Evolutionary conservation across 2,797 vertebrate genomes (phyloP).

Genomic region (Limnodromus scolopaceus): DNA sequence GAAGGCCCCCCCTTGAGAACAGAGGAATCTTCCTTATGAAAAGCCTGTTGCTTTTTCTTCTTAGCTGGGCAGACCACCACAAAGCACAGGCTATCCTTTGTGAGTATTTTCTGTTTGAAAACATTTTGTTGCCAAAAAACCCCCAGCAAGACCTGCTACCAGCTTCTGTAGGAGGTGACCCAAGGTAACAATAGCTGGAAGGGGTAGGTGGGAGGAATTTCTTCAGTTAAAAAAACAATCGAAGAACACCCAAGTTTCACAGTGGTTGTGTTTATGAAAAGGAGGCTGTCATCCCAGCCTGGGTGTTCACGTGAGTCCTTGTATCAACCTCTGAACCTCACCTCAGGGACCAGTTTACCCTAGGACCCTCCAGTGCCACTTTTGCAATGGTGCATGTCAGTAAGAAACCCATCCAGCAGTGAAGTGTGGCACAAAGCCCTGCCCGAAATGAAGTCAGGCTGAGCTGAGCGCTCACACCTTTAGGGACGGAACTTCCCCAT

Average conservation of each 20-base stretch:
- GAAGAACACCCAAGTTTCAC: background rate
- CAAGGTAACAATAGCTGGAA: background rate
- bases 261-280: background rate
- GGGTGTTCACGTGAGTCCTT: rapidly evolving
- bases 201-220: background rate
- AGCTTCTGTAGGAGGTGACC: background rate
- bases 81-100: background rate
- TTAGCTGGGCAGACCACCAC: background rate
- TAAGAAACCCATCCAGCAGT: background rate
- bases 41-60: background rate
- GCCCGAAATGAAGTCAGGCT: background rate
- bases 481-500: rapidly evolving
- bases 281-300: background rate
- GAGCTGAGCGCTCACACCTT: background rate
- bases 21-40: background rate
- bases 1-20: background rate
- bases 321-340: background rate
- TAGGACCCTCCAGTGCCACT: background rate
- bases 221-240: background rate
- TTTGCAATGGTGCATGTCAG: background rate
- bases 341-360: background rate
- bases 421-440: background rate
- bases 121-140: background rate
- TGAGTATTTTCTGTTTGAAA: background rate
- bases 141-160: background rate